Evolutionary conservation across 2,113 vertebrate species (phyloP).

Genomic region (Clarias batrachus): DNA sequence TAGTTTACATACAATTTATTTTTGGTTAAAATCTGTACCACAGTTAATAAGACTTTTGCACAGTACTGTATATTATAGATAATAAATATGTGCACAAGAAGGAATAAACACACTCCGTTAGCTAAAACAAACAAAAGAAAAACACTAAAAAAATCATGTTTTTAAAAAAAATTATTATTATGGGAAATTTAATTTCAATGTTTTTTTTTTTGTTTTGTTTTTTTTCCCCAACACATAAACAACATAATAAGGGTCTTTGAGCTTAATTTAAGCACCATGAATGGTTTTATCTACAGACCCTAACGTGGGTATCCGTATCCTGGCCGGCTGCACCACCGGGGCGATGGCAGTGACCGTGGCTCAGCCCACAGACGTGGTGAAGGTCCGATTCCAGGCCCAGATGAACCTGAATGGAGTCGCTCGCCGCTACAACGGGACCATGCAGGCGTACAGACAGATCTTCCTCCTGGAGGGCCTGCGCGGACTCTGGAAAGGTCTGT

Average conservation of each 20-base stretch:
- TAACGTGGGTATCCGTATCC: constrained; percentile 69
- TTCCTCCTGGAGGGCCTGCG: constrained; percentile 77
- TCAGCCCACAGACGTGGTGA: constrained; percentile 85
- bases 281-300: constrained; percentile 56
- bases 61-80: background rate
- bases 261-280: background rate
- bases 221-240: too few relatives aligned
- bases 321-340: constrained; percentile 81
- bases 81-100: background rate
- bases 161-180: background rate
- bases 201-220: background rate
- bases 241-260: background rate
- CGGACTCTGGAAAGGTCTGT: constrained; percentile 85
- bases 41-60: too few relatives aligned
- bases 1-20: too few relatives aligned
- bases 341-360: constrained; percentile 80
- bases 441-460: constrained; percentile 83
- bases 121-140: too few relatives aligned
- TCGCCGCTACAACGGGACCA: constrained; percentile 80
- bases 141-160: too few relatives aligned
- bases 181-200: background rate
- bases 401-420: constrained; percentile 73
- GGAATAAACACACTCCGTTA: background rate
- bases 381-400: constrained; percentile 84
- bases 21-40: too few relatives aligned